Percentiles rank a stretch among this genome's conserved stretches.
Evolutionary conservation across 2,888 invertebrate genomes (phyloP).

Genomic region (Drosophila neotestacea): DNA sequence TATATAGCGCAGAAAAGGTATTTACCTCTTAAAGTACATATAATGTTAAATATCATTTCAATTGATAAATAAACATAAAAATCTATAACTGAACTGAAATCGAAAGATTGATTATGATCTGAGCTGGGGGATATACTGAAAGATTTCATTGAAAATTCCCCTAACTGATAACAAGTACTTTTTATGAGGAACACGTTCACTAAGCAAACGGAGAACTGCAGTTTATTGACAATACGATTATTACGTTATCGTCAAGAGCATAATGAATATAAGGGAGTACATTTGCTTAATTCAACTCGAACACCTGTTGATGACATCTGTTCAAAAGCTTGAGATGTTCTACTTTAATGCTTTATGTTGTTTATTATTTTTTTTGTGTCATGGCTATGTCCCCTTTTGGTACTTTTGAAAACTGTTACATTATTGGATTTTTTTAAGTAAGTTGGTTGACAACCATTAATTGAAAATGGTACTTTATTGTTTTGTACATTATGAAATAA

Average conservation of each 20-base stretch:
- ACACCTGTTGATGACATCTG: constrained; percentile 36
- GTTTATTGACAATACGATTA: constrained; percentile 5
- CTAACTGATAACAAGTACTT: constrained; percentile 32
- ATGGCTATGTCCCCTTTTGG: not conserved
- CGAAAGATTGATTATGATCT: not conserved
- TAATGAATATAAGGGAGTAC: constrained; percentile 3
- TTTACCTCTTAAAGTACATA: not conserved
- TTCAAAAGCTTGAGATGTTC: constrained; percentile 12
- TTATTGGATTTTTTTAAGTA: not conserved
- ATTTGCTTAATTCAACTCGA: constrained; percentile 12
- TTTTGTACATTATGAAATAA: not conserved
- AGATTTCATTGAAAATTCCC: constrained; percentile 20
- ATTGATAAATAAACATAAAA: not conserved
- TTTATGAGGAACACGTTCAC: constrained; percentile 18
- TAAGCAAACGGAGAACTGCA: constrained; percentile 14
- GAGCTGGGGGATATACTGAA: not conserved
- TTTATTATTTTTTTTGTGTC: constrained; percentile 3
- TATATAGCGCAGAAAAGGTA: not conserved
- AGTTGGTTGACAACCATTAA: not conserved
- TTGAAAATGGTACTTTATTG: not conserved
- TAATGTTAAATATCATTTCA: not conserved
- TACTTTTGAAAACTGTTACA: not conserved
- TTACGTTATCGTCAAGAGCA: constrained; percentile 19
- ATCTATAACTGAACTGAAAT: not conserved
- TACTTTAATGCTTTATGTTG: not conserved